Percentiles rank a stretch among this genome's conserved stretches.
Conservation (phyloP, 2,888 invertebrate species). For the Furcula furcula region DNA sequence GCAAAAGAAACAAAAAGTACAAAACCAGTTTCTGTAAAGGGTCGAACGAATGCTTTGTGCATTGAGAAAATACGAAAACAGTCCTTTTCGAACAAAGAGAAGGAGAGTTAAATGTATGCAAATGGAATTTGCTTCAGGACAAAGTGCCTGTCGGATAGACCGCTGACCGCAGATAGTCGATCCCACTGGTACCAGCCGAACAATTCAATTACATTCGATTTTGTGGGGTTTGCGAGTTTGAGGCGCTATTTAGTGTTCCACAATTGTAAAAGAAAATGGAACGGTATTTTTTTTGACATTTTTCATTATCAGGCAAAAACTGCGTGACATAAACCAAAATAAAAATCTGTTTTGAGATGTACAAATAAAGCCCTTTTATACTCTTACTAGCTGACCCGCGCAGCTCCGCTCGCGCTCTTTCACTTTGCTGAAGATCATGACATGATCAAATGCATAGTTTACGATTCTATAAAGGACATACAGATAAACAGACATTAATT, state of each 20-base stretch:
- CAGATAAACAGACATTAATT: too few species aligned
- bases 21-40: conserved; percentile 12
- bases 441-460: too few species aligned
- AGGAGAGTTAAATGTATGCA: conserved; percentile 33
- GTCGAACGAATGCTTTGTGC: conserved; percentile 1
- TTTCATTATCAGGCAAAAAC: too few species aligned
- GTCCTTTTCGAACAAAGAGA: conserved; percentile 9
- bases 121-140: conserved; percentile 32
- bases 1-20: conserved; percentile 13
- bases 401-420: too few species aligned
- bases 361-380: too few species aligned
- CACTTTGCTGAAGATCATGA: too few species aligned
- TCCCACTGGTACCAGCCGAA: conserved; percentile 31
- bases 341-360: too few species aligned
- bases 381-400: too few species aligned
- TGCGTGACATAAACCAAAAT: too few species aligned
- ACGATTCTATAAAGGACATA: too few species aligned
- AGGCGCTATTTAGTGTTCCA: conserved; percentile 6
- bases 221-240: conserved; percentile 16
- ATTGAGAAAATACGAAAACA: conserved; percentile 8
- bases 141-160: conserved; percentile 23
- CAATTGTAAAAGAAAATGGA: too few species aligned
- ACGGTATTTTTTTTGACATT: too few species aligned
- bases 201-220: conserved; percentile 43
- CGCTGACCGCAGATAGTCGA: conserved; percentile 30